phyloP scores from a whole-genome alignment of 1,140 invertebrate genomes.

The Liolophura sinensis region DNA sequence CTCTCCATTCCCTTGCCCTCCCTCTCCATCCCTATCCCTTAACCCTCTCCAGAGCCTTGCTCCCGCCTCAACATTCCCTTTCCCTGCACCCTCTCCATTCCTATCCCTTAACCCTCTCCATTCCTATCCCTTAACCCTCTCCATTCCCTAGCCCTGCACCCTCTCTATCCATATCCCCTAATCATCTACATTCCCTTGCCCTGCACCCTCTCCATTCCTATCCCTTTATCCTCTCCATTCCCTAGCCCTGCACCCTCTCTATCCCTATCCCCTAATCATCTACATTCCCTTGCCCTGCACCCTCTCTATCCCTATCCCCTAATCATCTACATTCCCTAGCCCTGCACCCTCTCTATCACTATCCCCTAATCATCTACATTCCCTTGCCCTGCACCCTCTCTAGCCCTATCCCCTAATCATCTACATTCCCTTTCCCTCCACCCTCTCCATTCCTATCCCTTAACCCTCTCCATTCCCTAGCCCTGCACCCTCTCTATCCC shows the following conservation, averaged over 20 bases:
- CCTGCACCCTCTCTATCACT: background rate
- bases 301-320: background rate
- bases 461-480: background rate
- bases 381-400: background rate
- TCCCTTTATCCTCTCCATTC: background rate
- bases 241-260: background rate
- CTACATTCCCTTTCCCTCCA: background rate
- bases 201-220: background rate
- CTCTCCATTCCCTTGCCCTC: constrained; percentile 4
- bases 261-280: background rate
- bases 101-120: background rate
- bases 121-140: background rate
- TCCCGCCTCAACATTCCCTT: background rate
- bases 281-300: background rate
- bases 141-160: constrained; percentile 2
- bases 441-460: background rate
- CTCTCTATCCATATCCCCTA: background rate
- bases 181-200: background rate
- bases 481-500: background rate
- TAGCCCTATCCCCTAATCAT: background rate
- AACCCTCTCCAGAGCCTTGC: background rate
- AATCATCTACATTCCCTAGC: background rate
- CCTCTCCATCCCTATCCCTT: background rate
- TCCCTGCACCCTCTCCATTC: background rate
- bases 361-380: constrained; percentile 1